Conservation (phyloP, 2,888 invertebrate species). For the Conomelus anceps region DNA sequence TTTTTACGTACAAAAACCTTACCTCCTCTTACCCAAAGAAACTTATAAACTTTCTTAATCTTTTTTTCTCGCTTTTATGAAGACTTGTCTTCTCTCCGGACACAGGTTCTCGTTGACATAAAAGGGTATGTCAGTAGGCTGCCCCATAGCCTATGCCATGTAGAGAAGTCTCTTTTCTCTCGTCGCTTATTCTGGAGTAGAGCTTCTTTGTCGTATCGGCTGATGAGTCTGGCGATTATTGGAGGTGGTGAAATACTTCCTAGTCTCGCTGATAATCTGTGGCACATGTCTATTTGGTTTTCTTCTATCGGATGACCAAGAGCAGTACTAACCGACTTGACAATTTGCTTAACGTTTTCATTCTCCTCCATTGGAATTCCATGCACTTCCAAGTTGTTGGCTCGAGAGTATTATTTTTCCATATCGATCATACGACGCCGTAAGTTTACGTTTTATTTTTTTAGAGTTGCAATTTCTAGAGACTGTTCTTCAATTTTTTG, state of each 20-base stretch:
- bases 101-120: slow-evolving; percentile 20
- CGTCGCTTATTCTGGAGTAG: neutral
- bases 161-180: slow-evolving; percentile 10
- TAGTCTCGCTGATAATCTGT: neutral
- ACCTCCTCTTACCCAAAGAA: no score
- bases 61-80: slow-evolving; percentile 12
- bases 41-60: slow-evolving; percentile 10
- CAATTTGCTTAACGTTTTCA: neutral
- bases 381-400: slow-evolving; percentile 8
- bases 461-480: neutral
- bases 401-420: slow-evolving; percentile 6
- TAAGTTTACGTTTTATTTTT: neutral
- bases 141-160: neutral
- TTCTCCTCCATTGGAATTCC: slow-evolving; percentile 1
- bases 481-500: neutral
- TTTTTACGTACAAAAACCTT: no score
- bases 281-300: slow-evolving; percentile 12
- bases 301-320: neutral
- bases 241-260: neutral
- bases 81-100: neutral
- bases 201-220: neutral
- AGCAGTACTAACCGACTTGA: neutral
- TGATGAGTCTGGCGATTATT: slow-evolving; percentile 15
- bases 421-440: neutral
- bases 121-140: slow-evolving; percentile 1